Percentiles rank a stretch among this genome's conserved stretches.
These are phyloP conservation scores for Drosophila imparisetae DNA, from an alignment of 2,888 invertebrate species.

Conservation along the genomic window DNA sequence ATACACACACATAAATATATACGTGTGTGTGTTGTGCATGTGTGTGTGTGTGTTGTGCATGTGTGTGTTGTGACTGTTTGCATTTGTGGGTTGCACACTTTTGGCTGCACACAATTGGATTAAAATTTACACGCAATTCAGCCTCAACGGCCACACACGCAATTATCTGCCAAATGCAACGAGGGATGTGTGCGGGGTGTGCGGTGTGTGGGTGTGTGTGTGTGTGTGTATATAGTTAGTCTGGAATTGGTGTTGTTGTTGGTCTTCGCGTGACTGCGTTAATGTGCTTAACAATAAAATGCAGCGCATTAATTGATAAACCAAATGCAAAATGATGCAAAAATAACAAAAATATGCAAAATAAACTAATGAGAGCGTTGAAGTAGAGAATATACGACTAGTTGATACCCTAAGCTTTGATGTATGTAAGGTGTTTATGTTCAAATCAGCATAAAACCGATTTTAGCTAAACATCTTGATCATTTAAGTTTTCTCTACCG, in stretches of 20 bases:
- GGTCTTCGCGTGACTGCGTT: slow-evolving; percentile 74
- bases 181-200: not conserved
- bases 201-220: not conserved
- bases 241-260: slow-evolving; percentile 13
- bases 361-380: not conserved
- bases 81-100: slow-evolving; percentile 65
- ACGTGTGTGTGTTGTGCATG: slow-evolving; percentile 6
- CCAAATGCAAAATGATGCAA: slow-evolving; percentile 60
- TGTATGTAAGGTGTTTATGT: not conserved
- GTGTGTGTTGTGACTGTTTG: slow-evolving; percentile 46
- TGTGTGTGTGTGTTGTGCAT: slow-evolving; percentile 16
- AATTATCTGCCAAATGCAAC: slow-evolving; percentile 64
- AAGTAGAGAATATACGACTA: not conserved
- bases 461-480: not conserved
- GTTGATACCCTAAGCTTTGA: not conserved
- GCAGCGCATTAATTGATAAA: slow-evolving; percentile 79
- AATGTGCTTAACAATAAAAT: slow-evolving; percentile 81
- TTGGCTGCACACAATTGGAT: slow-evolving; percentile 80
- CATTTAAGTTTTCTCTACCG: not conserved
- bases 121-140: slow-evolving; percentile 78
- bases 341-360: slow-evolving; percentile 11
- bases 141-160: slow-evolving; percentile 68
- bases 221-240: not conserved
- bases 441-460: not conserved
- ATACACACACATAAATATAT: not conserved